Evolutionary conservation across 2,797 vertebrate species (phyloP), one percentile per base, ranked within the genome.

Genomic region (Coregonus ussuriensis): DNA sequence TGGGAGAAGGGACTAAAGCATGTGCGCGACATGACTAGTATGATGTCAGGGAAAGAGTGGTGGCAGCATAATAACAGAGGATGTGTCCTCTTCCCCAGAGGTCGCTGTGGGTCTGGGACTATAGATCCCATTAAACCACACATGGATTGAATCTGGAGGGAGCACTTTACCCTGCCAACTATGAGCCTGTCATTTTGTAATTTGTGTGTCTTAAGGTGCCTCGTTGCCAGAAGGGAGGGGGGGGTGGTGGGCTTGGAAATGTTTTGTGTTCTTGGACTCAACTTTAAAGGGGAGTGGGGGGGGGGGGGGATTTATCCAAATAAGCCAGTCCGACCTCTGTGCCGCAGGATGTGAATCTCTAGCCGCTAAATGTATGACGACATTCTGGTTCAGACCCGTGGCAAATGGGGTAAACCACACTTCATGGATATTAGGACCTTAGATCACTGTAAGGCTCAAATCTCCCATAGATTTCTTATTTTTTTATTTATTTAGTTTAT

Each of bases 131-230:
- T 31, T 74, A 16, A 56, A 31, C 21, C 31, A 74, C 47, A 74
- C 68, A 77, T 83, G 77, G 71, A 41, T 77, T 77, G 25, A 81
- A 76, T 84, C 74, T 75, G 6, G 7, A 52, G 74, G 51, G n/a
- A 56, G 56, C 5, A 11, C 41, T 51, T 76, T 67, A 21, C 11
- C 18, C 65, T 66, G 76, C 70, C 21, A 25, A n/a, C 6, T 62
- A 25, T 31, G 21, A n/a, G 35, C 52, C 21, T 51, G 63, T 62
- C 53, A 74, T 79, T 25, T 51, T 52, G 66, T 33, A 41, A 56
- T 63, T 69, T 72, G 14, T 31, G 29, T 66, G 72, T 74, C 47
- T 81, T 25, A 25, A 72, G 56, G 68, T 41, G 41, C 31, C 7
- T 25, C 6, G 33, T 53, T 7, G 21, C 25, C 56, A 25, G 37